Evolutionary conservation across 2,797 vertebrate genomes (phyloP).

Genomic region (Myiotriccus ornatus): DNA sequence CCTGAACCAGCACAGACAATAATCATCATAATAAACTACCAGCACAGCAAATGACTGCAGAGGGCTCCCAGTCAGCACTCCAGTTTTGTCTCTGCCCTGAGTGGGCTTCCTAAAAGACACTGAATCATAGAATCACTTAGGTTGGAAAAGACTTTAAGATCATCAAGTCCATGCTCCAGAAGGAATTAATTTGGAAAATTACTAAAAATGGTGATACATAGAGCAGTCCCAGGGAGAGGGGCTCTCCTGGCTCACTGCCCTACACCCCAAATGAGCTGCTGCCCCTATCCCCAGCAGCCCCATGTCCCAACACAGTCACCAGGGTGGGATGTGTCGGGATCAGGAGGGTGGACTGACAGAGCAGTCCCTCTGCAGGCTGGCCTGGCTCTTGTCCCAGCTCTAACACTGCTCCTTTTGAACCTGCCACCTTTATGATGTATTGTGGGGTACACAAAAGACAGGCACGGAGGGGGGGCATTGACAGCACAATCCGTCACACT

Average conservation of each 20-base stretch:
- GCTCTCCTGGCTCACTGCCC: background rate
- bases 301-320: background rate
- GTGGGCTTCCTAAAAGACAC: background rate
- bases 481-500: background rate
- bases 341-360: background rate
- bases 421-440: rapidly evolving
- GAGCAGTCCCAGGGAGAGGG: background rate
- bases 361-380: background rate
- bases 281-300: background rate
- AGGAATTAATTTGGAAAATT: background rate
- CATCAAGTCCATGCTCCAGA: background rate
- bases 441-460: rapidly evolving
- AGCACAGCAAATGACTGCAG: background rate
- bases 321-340: background rate
- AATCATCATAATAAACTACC: background rate
- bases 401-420: background rate
- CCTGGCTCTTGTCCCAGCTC: background rate
- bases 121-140: background rate
- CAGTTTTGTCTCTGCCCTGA: background rate
- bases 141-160: background rate
- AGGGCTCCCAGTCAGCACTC: background rate
- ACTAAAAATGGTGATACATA: background rate
- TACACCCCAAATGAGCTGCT: rapidly evolving
- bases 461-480: background rate
- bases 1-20: background rate